Evolutionary conservation across 1,140 invertebrate species (phyloP).

Genomic region (Brachionus paranguensis): DNA sequence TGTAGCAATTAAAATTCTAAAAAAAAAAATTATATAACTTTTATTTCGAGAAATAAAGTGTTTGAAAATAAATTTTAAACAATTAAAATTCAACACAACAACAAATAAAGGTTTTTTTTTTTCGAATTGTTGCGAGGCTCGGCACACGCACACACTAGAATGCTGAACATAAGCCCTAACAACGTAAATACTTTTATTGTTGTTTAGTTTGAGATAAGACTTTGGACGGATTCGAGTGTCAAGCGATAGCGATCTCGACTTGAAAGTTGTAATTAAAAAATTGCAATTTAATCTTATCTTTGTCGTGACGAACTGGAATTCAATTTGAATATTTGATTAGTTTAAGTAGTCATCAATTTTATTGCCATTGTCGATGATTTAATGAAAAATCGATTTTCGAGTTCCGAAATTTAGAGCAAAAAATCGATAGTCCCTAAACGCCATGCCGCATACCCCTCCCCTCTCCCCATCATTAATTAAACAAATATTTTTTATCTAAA

Average conservation of each 20-base stretch:
- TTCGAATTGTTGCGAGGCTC: background rate
- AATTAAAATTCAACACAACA: background rate
- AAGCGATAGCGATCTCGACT: background rate
- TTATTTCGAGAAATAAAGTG: background rate
- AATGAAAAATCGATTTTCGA: conserved; percentile 13
- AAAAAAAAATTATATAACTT: background rate
- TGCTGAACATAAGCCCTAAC: background rate
- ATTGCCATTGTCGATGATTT: background rate
- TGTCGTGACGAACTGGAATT: background rate
- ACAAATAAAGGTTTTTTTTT: background rate
- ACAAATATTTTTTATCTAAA: conserved; percentile 3
- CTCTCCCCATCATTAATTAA: background rate
- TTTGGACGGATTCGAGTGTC: conserved; percentile 2
- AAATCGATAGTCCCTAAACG: conserved; percentile 7
- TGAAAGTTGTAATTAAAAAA: background rate
- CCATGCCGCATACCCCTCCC: background rate
- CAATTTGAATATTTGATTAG: conserved; percentile 28
- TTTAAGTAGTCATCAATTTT: conserved; percentile 28
- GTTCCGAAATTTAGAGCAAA: background rate
- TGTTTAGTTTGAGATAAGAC: background rate
- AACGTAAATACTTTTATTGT: background rate
- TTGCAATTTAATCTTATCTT: conserved; percentile 3
- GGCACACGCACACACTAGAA: background rate
- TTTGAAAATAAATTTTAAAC: background rate
- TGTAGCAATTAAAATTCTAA: background rate